Evolutionary conservation across 1,140 invertebrate genomes (phyloP), one percentile per base, ranked within the genome.

Genomic region (Delia radicum): DNA sequence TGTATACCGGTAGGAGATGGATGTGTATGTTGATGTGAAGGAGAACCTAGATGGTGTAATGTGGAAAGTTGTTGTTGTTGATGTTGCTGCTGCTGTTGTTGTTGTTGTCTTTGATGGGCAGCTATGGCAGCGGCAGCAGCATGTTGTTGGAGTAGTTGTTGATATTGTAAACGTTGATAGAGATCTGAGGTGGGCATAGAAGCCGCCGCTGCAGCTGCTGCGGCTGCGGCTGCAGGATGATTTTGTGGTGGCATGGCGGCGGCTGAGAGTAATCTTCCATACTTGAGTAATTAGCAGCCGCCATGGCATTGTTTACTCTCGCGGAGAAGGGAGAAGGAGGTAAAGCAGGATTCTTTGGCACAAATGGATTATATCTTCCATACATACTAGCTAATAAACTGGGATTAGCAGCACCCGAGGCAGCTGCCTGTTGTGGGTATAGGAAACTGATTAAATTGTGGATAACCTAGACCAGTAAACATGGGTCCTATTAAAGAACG

Each of bases 401-500:
- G 79, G 87, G 86, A 85, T 79, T 87, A 85, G 78, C 85, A 4
- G 89, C 88, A 10, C 89, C 67, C 84, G 79, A 86, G n/a, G 77
- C 87, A 73, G 86, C 87, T 13, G 90, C 88, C 15, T 89, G 87
- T 21, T 79, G 81, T 0, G 88, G 89, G 77, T 91, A 90, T 21
- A 91, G 85, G 2, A 90, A n/a, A 89, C 75, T 90, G 88, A 72
- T 74, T 84, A 71, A 73, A 87, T 86, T 71, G 88, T 83, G 74
- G 89, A 87, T 83, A 90, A 77, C 78, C 89, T 85, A 80, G 88
- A 87, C 81, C 85, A 89, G 85, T 85, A 27, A 86, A 86, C 87
- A 29, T 89, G 80, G 73, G 90, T 81, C 18, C 89, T 80, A 75
- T 91, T 81, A 81, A 87, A 85, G 85, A 86, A 4, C 96, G 88